Percentiles rank a stretch among this genome's conserved stretches.
Conservation (phyloP, 2,797 vertebrate species). For the Hozukius guyotensis region DNA sequence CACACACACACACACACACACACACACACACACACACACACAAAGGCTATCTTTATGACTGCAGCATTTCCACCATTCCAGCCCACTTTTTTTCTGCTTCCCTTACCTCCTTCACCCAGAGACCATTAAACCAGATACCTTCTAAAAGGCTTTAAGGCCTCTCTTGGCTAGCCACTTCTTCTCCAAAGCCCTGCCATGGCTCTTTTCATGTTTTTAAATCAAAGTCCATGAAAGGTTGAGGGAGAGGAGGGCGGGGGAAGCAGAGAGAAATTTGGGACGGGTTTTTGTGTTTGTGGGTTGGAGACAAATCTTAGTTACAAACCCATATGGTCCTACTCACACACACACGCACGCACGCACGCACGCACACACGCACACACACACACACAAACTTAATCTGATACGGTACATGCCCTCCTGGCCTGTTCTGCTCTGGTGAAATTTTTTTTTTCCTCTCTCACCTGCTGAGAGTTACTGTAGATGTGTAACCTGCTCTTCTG, state of each 20-base stretch:
- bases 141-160: conserved; percentile 75
- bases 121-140: conserved; percentile 77
- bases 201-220: conserved; percentile 77
- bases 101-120: conserved; percentile 65
- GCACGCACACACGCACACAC: not conserved
- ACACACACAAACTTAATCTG: conserved; percentile 52
- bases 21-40: conserved; percentile 11
- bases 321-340: conserved; percentile 52
- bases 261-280: conserved; percentile 49
- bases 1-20: conserved; percentile 26
- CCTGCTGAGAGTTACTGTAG: conserved; percentile 67
- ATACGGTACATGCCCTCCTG: conserved; percentile 67
- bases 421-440: conserved; percentile 60
- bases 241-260: conserved; percentile 1
- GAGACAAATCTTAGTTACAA: conserved; percentile 63
- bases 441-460: conserved; percentile 57
- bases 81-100: conserved; percentile 36
- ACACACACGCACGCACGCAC: not conserved
- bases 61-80: conserved; percentile 64
- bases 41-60: conserved; percentile 68
- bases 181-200: conserved; percentile 65
- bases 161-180: conserved; percentile 65
- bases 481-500: conserved; percentile 58
- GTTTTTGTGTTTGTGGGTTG: conserved; percentile 63
- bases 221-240: conserved; percentile 66